These are phyloP conservation scores for Rhagonycha fulva DNA, from an alignment of 2,888 invertebrate species.

Conservation along the genomic window DNA sequence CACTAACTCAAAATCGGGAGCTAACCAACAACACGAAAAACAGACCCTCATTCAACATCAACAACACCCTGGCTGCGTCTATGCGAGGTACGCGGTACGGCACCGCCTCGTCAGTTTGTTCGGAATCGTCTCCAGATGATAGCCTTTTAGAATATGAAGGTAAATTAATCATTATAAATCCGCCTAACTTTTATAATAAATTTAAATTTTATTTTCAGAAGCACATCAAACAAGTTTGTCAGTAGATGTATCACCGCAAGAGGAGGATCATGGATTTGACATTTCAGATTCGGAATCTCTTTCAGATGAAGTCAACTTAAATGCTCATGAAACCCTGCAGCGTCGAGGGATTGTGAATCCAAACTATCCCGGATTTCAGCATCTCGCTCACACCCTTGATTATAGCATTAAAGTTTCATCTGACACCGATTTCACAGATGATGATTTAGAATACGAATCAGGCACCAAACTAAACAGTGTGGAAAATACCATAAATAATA, in stretches of 20 bases:
- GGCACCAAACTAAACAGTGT: constrained; percentile 56
- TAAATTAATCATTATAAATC: constrained; percentile 36
- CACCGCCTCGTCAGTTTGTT: constrained; percentile 48
- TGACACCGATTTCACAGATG: constrained; percentile 56
- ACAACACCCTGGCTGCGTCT: constrained; percentile 54
- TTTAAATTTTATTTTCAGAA: constrained; percentile 42
- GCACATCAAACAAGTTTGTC: constrained; percentile 55
- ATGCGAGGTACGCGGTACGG: constrained; percentile 47
- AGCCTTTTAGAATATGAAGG: constrained; percentile 61
- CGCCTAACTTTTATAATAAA: not conserved
- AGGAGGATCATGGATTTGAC: constrained; percentile 60
- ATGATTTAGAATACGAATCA: constrained; percentile 57
- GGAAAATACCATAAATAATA: constrained; percentile 50
- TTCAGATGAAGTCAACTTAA: constrained; percentile 52
- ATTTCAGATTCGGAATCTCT: constrained; percentile 58
- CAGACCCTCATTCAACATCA: constrained; percentile 44
- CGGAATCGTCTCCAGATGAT: constrained; percentile 59
- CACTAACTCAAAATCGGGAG: constrained; percentile 44
- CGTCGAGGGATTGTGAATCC: constrained; percentile 80
- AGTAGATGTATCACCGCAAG: constrained; percentile 56
- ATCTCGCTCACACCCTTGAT: constrained; percentile 73
- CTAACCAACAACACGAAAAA: constrained; percentile 48
- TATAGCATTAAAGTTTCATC: constrained; percentile 49
- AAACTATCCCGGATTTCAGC: constrained; percentile 84
- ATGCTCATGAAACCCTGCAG: constrained; percentile 41